Evolutionary conservation across 2,113 vertebrate genomes (phyloP), one percentile per base, ranked within the genome.

Genomic region (Zosterops japonicus): DNA sequence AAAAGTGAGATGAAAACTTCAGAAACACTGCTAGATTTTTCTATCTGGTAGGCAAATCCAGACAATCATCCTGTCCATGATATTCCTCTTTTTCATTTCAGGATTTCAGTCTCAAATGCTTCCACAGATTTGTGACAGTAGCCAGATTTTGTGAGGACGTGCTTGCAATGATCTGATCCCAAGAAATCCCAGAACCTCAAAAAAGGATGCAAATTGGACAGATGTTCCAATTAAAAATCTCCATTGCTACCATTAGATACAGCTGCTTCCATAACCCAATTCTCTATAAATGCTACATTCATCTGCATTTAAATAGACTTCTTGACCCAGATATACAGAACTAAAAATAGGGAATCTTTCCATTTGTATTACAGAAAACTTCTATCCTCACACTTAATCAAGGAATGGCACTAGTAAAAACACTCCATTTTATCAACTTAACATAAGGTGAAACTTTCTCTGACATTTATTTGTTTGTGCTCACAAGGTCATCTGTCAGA

Each of bases 221-320:
- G 42, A 52, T 76, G 83, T 65, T 44, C 65, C 59, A 91, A 31
- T 33, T 80, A 89, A 85, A 80, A 23, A 49, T 19, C 56, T 33
- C 35, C n/a, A 44, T 12, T 16, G 2, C 47, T 92, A 69, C 63
- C 33, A 76, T 47, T 55, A 86, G 27, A 87, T 90, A 88, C 29
- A 90, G 76, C 75, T 92, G 59, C 50, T 88, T 88, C 39, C 28
- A 39, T 46, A 94, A 69, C 28, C 27, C 63, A 59, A 2, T 80
- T 50, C 76, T 92, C 71, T 53, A 33, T 53, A 92, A 88, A 90
- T n/a, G 44, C 74, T 69, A 88, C 60, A 93, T 72, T 83, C 33
- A 89, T 78, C 42, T 89, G 75, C 89, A 93, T 95, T 92, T 93
- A 90, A 90, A 88, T 65, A 83, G 79, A 47, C 50, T 93, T 78